A percentile compares a stretch with the other conserved stretches of the same genome.
Evolutionary conservation across 2,797 vertebrate species (phyloP).

Genomic region (Cynopterus sphinx): DNA sequence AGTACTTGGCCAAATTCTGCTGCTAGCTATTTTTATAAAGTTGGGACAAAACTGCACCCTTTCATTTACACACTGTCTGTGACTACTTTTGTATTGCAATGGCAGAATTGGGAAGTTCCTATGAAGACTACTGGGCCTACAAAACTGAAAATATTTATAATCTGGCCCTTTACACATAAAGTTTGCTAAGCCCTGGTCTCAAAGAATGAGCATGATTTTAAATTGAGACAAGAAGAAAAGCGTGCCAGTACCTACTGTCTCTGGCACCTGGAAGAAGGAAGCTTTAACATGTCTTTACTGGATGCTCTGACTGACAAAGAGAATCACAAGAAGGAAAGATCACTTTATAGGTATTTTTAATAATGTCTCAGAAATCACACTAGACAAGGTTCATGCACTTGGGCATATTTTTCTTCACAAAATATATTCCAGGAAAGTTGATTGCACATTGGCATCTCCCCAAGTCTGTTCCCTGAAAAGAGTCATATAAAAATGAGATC

Average conservation of each 20-base stretch:
- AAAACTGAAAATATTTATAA: background rate
- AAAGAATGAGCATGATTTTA: background rate
- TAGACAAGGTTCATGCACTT: background rate
- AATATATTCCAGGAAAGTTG: background rate
- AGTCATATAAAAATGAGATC: background rate
- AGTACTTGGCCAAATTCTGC: background rate
- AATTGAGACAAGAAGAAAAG: background rate
- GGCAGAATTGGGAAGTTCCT: background rate
- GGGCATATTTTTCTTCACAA: background rate
- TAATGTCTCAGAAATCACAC: background rate
- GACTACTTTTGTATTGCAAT: rapidly evolving
- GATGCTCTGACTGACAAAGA: background rate
- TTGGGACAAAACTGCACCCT: background rate
- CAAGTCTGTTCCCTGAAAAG: background rate
- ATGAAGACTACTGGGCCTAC: rapidly evolving
- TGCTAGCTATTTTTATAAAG: background rate
- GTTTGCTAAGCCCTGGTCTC: background rate
- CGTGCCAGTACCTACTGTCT: background rate
- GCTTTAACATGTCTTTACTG: background rate
- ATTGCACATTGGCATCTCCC: background rate
- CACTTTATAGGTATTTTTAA: background rate
- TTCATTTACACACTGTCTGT: background rate
- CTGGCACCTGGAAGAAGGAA: background rate
- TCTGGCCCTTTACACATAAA: background rate
- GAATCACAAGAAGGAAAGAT: background rate